A percentile compares a stretch with the other conserved stretches of the same genome.
phyloP scores from a whole-genome alignment of 2,888 invertebrate genomes.

The Onchidella celtica region DNA sequence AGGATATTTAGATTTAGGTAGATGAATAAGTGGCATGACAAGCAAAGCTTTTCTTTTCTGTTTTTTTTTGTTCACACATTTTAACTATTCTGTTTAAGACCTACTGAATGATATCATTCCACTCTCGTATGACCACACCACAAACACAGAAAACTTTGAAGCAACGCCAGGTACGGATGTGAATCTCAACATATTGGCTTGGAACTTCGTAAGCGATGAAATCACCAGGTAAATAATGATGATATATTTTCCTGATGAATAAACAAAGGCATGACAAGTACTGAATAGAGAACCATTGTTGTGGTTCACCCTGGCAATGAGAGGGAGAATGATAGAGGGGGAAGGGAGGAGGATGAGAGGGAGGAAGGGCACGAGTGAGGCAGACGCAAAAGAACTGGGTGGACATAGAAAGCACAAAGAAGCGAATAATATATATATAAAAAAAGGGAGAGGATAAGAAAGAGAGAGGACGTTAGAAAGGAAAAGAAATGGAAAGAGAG shows the following conservation, averaged over 20 bases:
- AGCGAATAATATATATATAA: neutral
- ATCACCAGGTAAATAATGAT: too few relatives aligned
- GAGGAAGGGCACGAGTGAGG: neutral
- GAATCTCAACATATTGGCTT: too few relatives aligned
- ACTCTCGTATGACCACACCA: slow-evolving; percentile 49
- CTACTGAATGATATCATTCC: slow-evolving; percentile 51
- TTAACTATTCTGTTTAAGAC: too few relatives aligned
- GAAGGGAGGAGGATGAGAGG: neutral
- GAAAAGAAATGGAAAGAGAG: neutral
- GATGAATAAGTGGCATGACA: too few relatives aligned
- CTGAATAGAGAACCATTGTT: too few relatives aligned
- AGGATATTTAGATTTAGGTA: too few relatives aligned
- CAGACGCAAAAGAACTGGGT: neutral
- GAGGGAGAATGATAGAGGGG: too few relatives aligned
- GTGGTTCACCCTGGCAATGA: neutral
- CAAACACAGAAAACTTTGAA: slow-evolving; percentile 45
- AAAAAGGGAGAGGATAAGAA: neutral
- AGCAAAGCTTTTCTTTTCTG: too few relatives aligned
- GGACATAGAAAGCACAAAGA: neutral
- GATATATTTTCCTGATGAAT: too few relatives aligned
- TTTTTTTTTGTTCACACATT: too few relatives aligned
- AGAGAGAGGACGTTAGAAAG: neutral
- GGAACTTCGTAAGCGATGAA: too few relatives aligned
- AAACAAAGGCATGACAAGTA: too few relatives aligned
- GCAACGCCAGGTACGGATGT: slow-evolving; percentile 49